Evolutionary conservation across 2,113 vertebrate species (phyloP), one percentile per base, ranked within the genome.

Genomic region (Alosa alosa): DNA sequence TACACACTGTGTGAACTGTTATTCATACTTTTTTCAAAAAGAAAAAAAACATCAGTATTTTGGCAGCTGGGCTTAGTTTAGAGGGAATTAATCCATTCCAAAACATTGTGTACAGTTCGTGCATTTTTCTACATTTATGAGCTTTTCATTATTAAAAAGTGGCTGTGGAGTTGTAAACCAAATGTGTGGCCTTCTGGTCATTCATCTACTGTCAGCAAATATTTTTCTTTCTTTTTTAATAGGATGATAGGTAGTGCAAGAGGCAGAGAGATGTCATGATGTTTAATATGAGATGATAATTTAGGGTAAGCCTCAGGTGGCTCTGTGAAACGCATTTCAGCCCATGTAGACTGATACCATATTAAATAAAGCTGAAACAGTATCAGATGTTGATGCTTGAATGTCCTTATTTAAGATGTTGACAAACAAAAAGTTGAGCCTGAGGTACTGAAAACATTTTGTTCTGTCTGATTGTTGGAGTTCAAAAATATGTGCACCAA

Each of bases 61-160:
- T 78, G 72, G 72, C 31, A 78, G 11, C 72, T 39, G 72, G 72
- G 10, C 13, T 9, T 64, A 25, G 4, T 20, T 78, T 36, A 4
- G 36, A 78, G 11, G 11, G 72, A 78, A 78, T 72, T 72, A 72
- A 72, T 72, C 64, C n/a, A 25, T 15, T 36, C 31, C 72, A 68
- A 68, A 68, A 68, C n/a, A 11, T 9, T 25, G 20, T 25, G 60
- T 64, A 64, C 60, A 25, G n/a, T 64, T 9, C 22, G 4, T 64
- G 60, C 25, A 31, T 68, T 78, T 78, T 60, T 4, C 31, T 10
- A 36, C 72, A 36, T 39, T 78, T 68, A 68, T 31, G n/a, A 17
- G 72, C 72, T 39, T 78, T 78, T 39, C 31, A 78, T 78, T 39
- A 78, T 78, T 78, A 36, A 78, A 72, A 72, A 15, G 72, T 78